Evolutionary conservation across 2,113 vertebrate species (phyloP), one percentile per base, ranked within the genome.

Genomic region (Nyctereutes procyonoides): DNA sequence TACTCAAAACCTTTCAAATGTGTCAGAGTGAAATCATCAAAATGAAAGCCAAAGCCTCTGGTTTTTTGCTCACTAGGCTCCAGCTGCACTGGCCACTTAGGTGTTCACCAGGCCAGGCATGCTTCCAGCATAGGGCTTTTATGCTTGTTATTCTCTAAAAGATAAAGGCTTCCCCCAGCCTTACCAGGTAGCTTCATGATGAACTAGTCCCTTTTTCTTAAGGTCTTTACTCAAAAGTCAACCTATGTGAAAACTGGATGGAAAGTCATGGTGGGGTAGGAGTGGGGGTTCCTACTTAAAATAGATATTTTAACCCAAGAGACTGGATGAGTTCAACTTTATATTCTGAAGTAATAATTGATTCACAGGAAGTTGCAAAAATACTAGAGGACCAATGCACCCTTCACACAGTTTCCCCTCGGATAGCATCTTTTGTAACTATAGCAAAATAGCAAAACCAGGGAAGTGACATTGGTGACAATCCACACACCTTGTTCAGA

Each of bases 301-400:
- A 48, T 38, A 65, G 16, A 4, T 55, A n/a, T 19, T 43, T 88
- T 79, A 95, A 76, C 16, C 62, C 56, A 94, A 63, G 43, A 38
- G 48, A 81, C 53, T 95, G 19, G 58, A 85, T 74, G 71, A 74
- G 38, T 65, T 89, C 43, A 71, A 95, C 5, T 80, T 67, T 73
- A 19, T 76, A 76, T 95, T 93, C 89, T 88, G 53, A 96, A 95
- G 86, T 94, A 88, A 71, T 76, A 79, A 73, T 1, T 81, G 63
- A 83, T 79, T 87, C 55, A 92, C 24, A 93, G 82, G 60, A 76
- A 79, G 38, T 93, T 77, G 28, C 67, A 93, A 71, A 86, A 94
- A 88, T 79, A 86, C 43, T 86, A 62, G 38, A 86, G 53, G 88
- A 69, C 32, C n/a, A 22, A 30, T 51, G 30, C 65, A 74, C 16